A percentile compares a stretch with the other conserved stretches of the same genome.
These are phyloP conservation scores for Oscheius myriophilus DNA, from an alignment of 2,888 invertebrate species.

Conservation along the genomic window DNA sequence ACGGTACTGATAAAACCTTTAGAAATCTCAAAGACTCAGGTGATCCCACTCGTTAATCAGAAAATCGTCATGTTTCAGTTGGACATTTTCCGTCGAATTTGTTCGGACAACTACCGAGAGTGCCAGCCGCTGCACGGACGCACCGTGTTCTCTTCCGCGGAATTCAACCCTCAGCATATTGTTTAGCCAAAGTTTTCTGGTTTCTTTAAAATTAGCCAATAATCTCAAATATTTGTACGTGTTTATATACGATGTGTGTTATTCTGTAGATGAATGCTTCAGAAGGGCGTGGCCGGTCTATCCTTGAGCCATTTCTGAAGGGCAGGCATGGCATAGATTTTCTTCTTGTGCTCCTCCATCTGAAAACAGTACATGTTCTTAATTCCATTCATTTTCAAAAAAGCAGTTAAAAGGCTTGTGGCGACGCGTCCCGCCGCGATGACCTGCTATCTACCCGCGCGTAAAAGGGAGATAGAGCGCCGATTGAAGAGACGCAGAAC, in stretches of 20 bases:
- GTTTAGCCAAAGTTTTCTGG: no score
- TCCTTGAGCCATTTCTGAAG: constrained; percentile 28
- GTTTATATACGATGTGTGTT: no score
- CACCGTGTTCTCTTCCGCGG: constrained; percentile 15
- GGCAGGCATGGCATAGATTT: constrained; percentile 22
- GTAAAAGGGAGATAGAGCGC: not conserved
- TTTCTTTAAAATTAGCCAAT: no score
- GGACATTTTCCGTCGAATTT: constrained; percentile 13
- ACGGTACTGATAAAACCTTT: constrained; percentile 70
- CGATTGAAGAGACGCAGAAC: not conserved
- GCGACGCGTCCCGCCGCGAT: no score
- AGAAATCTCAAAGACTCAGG: constrained; percentile 65
- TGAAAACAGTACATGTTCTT: constrained; percentile 6
- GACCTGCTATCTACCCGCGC: no score
- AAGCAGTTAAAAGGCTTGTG: no score
- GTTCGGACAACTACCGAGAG: constrained; percentile 13
- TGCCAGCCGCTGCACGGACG: constrained; percentile 18
- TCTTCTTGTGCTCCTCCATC: constrained; percentile 26
- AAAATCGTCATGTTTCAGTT: constrained; percentile 10
- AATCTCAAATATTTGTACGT: no score
- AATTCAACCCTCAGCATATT: not conserved
- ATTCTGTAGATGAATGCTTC: not conserved
- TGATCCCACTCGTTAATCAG: no score
- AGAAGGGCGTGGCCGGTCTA: constrained; percentile 26
- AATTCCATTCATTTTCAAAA: not conserved